Evolutionary conservation across 1,140 invertebrate genomes (phyloP).

Genomic region (Microplitis demolitor): DNA sequence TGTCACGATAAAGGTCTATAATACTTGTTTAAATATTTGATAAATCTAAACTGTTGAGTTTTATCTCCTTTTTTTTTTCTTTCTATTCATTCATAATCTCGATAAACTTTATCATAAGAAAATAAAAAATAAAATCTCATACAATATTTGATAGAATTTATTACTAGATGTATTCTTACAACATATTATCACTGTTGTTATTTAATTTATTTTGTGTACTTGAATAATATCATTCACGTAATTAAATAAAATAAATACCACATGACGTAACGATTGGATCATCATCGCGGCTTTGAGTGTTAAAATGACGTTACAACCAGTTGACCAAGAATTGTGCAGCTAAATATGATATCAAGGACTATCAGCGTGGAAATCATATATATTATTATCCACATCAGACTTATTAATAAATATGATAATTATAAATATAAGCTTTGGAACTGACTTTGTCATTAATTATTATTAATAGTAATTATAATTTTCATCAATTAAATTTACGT

Average conservation of each 20-base stretch:
- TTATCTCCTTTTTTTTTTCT: neutral
- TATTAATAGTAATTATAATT: too few relatives aligned
- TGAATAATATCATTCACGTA: neutral
- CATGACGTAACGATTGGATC: constrained; percentile 10
- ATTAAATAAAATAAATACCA: neutral
- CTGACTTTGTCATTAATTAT: too few relatives aligned
- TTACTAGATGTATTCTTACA: too few relatives aligned
- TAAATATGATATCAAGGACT: too few relatives aligned
- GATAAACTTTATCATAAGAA: neutral
- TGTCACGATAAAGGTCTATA: neutral
- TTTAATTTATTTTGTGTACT: neutral
- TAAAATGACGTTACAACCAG: neutral
- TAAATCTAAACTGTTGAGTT: neutral
- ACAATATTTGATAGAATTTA: neutral
- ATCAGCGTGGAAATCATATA: too few relatives aligned
- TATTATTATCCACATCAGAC: too few relatives aligned
- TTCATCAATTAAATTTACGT: too few relatives aligned
- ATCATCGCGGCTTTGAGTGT: neutral
- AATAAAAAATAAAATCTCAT: neutral
- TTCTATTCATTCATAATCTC: neutral
- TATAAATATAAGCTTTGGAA: too few relatives aligned
- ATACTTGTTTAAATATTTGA: constrained; percentile 6
- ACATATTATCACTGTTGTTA: too few relatives aligned
- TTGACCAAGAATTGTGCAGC: neutral
- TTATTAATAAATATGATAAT: too few relatives aligned